Conservation (phyloP, 2,113 vertebrate genomes). For the Gracilinanus agilis region DNA sequence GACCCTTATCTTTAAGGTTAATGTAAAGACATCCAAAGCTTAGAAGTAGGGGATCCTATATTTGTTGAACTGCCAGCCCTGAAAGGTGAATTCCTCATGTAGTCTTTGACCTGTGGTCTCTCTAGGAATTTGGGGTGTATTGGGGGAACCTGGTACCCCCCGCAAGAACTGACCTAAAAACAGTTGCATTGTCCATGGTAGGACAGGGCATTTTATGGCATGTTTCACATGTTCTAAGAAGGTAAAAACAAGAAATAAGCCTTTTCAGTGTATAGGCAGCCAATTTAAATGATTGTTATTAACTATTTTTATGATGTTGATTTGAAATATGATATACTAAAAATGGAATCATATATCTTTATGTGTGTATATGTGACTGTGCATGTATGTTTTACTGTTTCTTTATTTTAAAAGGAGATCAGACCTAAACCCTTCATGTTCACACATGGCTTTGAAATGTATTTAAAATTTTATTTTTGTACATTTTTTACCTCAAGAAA, state of each 20-base stretch:
- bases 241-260: constrained; percentile 95
- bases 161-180: constrained; percentile 89
- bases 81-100: too few species aligned
- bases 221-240: constrained; percentile 96
- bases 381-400: too few species aligned
- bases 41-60: too few species aligned
- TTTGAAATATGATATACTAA: constrained; percentile 80
- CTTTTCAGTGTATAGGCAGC: constrained; percentile 94
- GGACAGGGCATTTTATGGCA: constrained; percentile 95
- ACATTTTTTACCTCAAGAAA: constrained; percentile 17
- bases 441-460: constrained; percentile 36
- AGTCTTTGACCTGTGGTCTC: too few species aligned
- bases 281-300: constrained; percentile 94
- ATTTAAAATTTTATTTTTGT: constrained; percentile 49
- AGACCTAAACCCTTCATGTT: constrained; percentile 27
- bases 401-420: too few species aligned
- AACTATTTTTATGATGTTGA: constrained; percentile 87
- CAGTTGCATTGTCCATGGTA: constrained; percentile 96
- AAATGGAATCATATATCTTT: constrained; percentile 43
- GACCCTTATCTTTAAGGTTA: too few species aligned
- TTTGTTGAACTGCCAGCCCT: too few species aligned
- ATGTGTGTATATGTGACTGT: constrained; percentile 5
- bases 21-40: too few species aligned
- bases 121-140: too few species aligned
- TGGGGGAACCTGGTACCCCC: too few species aligned